Evolutionary conservation across 2,888 invertebrate species (phyloP), one percentile per base, ranked within the genome.

Genomic region (Agapetus fuscipes): DNA sequence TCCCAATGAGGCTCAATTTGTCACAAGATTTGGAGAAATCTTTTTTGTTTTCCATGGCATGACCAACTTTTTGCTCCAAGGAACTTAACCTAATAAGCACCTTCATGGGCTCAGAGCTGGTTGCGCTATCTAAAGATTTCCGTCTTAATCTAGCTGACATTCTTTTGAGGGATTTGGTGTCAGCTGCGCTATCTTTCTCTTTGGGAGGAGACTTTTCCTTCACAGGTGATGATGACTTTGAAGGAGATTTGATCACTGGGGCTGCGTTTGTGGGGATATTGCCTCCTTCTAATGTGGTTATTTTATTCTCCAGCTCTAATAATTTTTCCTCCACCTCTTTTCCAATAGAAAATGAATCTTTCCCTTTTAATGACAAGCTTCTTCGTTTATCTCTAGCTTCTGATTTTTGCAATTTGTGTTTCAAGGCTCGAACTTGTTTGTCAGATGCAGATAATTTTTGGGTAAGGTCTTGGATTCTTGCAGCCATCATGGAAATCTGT

Each of bases 241-340:
- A 70, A 27, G 67, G 71, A 34, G 62, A 60, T 45, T 65, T 64
- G 35, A 65, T 64, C 9, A 56, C 61, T 10, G 71, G 66, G 16
- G 66, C 61, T 2, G 64, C 52, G 36, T 68, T 62, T 15, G 64
- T 63, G 10, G 62, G 56, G 27, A 54, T 53, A 41, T 59, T 61
- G 2, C 62, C 61, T 3, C 60, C 64, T 54, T 84, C 83, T 36
- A 85, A 58, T 46, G 77, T 70, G 38, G 76, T 71, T 32, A 87
- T 80, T 63, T 85, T 86, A 34, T 74, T 78, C 62, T 88, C 87
- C 42, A 88, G 60, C 56, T 86, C 83, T n/a, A 74, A 74, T 30
- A 89, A 69, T 58, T 89, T 89, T 46, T 84, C 83, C 59, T 90
- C 90, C 12, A 90, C 75, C 58, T 88, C 87, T 58, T 85, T 86